Evolutionary conservation across 2,797 vertebrate genomes (phyloP), one percentile per base, ranked within the genome.

Genomic region (Loris lydekkerianus): DNA sequence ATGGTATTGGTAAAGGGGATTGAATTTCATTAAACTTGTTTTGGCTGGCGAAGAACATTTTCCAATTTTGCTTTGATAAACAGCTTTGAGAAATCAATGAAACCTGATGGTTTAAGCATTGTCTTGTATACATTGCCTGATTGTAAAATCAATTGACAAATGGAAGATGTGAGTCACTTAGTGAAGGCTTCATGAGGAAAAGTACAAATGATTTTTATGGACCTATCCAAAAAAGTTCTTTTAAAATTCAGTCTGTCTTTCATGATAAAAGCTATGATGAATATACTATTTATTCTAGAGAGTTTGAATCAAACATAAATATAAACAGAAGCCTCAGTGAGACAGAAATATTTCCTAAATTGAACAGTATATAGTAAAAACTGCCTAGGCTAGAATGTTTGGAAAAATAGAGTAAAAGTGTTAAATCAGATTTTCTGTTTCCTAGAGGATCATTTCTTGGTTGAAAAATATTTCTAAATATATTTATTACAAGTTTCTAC

Each of bases 21-120:
- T 89, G 86, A 3, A 40, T 97, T 86, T 86, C 94, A 69, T 93
- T 98, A 96, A 97, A 76, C 69, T 96, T 0, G 0, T 97, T 89
- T 89, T 94, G 92, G 69, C 94, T 70, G 17, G 72, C 77, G 20
- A 93, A 89, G 96, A 97, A 73, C 89, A 97, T 93, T 0, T 5
- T 97, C 83, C 75, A 58, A 73, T 96, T 97, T 70, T 93, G 23
- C 88, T 96, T 97, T 97, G 82, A 87, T 97, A 96, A 98, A 97
- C 34, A n/a, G 13, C 0, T 58, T 97, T 86, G 88, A 97, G 92
- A 98, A 98, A 97, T 43, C 91, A 83, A 90, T n/a, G 63, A 90
- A 96, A 84, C 88, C 87, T n/a, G 9, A 95, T 97, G 85, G 81
- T 94, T 98, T 94, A 94, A 97, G 65, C 83, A 23, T 96, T 65